Percentiles rank a stretch among this genome's conserved stretches.
phyloP scores from a whole-genome alignment of 2,113 vertebrate genomes.

The Limnothrissa miodon region DNA sequence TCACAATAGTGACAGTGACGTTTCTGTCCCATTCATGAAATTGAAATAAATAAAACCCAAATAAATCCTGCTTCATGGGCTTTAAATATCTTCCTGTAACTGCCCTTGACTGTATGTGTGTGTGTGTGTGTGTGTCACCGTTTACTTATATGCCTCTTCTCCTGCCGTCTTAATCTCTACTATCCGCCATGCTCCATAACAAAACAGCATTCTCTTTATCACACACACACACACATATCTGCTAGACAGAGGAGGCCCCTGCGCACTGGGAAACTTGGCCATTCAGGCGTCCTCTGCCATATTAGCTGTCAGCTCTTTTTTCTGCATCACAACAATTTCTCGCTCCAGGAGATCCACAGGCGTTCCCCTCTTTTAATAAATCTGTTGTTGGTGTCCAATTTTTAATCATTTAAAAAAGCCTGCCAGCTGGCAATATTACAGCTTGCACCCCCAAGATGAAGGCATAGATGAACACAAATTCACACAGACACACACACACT shows the following conservation, averaged over 20 bases:
- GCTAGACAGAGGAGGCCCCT: not conserved
- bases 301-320: conserved; percentile 26
- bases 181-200: not conserved
- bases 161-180: not conserved
- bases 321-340: conserved; percentile 27
- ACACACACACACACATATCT: not conserved
- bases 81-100: conserved; percentile 30
- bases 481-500: not conserved
- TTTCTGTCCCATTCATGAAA: too few relatives aligned
- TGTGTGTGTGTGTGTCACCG: not conserved
- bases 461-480: not conserved
- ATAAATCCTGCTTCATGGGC: not conserved
- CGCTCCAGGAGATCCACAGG: conserved; percentile 14
- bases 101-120: not conserved
- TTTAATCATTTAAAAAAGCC: conserved; percentile 5
- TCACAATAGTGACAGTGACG: too few relatives aligned
- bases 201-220: conserved; percentile 25
- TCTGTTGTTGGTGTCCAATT: conserved; percentile 24
- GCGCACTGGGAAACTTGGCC: not conserved
- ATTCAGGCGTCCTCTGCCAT: conserved; percentile 16
- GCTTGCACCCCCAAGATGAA: not conserved
- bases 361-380: conserved; percentile 9
- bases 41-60: not conserved
- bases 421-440: not conserved
- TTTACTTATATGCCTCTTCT: not conserved